Evolutionary conservation across 2,797 vertebrate species (phyloP), one percentile per base, ranked within the genome.

Genomic region (Darevskia nairensis): DNA sequence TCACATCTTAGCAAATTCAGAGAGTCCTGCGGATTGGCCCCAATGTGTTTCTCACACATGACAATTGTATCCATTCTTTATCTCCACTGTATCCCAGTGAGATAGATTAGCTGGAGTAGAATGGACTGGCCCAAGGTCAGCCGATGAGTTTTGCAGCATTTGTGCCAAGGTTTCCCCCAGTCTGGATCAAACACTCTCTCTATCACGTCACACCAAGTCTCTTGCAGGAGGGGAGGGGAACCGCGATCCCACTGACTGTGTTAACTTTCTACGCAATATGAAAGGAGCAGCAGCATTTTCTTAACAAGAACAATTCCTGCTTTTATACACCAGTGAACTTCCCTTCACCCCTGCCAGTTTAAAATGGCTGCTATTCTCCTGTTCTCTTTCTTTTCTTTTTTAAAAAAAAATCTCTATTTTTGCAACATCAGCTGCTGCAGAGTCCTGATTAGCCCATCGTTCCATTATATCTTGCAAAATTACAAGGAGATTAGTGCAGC

Each of bases 381-480:
- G 1, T 17, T 6, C 44, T 23, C 0, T 4, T 50, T 50, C 46
- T 50, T 39, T 39, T 39, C n/a, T 88, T 11, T 72, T 9, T 80
- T 46, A 4, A 11, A 46, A 46, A 44, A 35, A 35, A 77, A 72
- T 81, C 74, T 76, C 11, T 55, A 15, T 61, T 64, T 87, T 92
- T 91, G 86, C 79, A 78, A 17, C 17, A 75, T 6, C 21, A 4
- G 0, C 27, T 77, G 0, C 64, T 78, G 15, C 10, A 92, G 88
- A 89, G 25, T 1, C 0, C 87, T 89, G 23, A 0, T 9, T 90
- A 86, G 82, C 15, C 21, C 4, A 41, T 89, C 46, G 11, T 84
- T 27, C 75, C 64, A 75, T 50, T 76, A 80, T 21, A 74, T 72
- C 59, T 69, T 71, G 15, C 90, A 41, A 90, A 93, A 92, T 89